Percentiles rank a stretch among this genome's conserved stretches.
Evolutionary conservation across 2,113 vertebrate genomes (phyloP).

Genomic region (Chlamydotis undulata): DNA sequence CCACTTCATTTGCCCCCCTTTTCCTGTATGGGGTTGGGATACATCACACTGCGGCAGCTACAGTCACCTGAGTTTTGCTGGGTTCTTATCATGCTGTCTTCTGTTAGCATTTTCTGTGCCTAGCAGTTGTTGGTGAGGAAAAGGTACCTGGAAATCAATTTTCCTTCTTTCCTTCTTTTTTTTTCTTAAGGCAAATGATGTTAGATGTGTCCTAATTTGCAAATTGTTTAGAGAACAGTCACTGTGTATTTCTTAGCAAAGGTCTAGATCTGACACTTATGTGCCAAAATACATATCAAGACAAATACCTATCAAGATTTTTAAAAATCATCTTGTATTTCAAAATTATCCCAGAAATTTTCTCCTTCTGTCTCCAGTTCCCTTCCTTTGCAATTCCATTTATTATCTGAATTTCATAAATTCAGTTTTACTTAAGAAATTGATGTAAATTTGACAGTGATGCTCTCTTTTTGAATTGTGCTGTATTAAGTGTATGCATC

Average conservation of each 20-base stretch:
- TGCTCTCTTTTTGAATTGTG: not conserved
- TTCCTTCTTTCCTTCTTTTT: too few species aligned
- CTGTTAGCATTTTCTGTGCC: not conserved
- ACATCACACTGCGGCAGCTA: not conserved
- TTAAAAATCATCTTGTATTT: not conserved
- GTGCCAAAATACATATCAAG: not conserved
- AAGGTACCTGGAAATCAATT: not conserved
- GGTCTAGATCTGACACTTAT: not conserved
- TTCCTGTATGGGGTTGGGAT: not conserved
- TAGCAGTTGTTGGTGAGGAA: not conserved
- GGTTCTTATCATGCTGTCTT: not conserved
- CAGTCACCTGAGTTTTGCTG: not conserved
- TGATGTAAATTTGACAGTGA: not conserved
- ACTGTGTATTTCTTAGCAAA: not conserved
- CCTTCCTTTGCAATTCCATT: not conserved
- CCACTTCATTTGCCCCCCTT: not conserved
- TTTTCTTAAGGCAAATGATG: not conserved
- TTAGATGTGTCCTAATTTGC: not conserved
- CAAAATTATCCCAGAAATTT: not conserved
- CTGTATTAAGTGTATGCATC: not conserved
- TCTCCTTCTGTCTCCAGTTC: not conserved
- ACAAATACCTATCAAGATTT: not conserved
- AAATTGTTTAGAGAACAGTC: not conserved
- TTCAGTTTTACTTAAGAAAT: not conserved
- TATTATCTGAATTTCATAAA: not conserved